phyloP scores from a whole-genome alignment of 2,888 invertebrate species.

The Melipona beecheii region DNA sequence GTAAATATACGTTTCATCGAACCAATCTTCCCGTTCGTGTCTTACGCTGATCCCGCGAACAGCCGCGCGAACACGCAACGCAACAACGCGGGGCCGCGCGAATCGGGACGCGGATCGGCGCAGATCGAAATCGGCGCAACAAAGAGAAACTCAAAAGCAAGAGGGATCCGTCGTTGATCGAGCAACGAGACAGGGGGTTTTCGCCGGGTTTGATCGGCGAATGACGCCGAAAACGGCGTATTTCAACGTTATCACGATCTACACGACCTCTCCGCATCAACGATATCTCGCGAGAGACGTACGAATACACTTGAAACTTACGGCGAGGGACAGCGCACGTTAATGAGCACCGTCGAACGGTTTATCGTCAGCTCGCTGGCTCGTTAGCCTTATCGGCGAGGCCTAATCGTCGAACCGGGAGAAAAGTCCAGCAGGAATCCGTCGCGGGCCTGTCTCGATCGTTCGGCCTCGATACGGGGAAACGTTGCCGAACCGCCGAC shows the following conservation, averaged over 20 bases:
- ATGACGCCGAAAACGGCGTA: slow-evolving; percentile 45
- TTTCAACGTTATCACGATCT: slow-evolving; percentile 61
- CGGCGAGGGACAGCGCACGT: slow-evolving; percentile 66
- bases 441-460: slow-evolving; percentile 50
- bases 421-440: slow-evolving; percentile 56
- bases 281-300: slow-evolving; percentile 55
- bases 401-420: slow-evolving; percentile 56
- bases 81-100: neutral
- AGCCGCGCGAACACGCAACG: neutral
- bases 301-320: slow-evolving; percentile 57
- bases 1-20: neutral
- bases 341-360: slow-evolving; percentile 70
- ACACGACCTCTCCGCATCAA: slow-evolving; percentile 54
- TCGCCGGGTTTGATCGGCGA: slow-evolving; percentile 37
- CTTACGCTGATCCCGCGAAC: neutral
- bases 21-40: neutral
- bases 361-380: slow-evolving; percentile 71
- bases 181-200: neutral
- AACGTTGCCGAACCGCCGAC: slow-evolving; percentile 46
- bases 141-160: neutral
- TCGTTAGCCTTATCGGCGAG: slow-evolving; percentile 73
- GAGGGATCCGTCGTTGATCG: neutral
- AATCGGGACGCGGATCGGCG: neutral
- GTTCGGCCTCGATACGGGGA: slow-evolving; percentile 54
- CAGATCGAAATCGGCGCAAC: slow-evolving; percentile 13